Base-by-base conservation (phyloP, 1,140 invertebrate species). In the Calycopis cecrops region DNA sequence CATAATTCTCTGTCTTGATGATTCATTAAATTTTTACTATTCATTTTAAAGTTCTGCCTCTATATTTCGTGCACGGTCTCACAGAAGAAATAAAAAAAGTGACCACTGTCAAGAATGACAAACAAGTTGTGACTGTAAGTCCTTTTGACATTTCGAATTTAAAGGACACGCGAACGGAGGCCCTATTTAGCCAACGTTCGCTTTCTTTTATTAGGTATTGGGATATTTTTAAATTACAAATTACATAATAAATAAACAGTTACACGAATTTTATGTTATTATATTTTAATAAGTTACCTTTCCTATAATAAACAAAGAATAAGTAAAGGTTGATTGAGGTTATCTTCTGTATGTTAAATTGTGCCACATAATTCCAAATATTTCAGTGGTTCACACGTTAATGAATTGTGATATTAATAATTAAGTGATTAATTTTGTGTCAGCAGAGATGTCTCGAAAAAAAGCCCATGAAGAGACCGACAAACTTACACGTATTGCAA, bases 401-500 rank as follows among this genome's bases (percentile, higher is more conserved):
- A 50, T 35, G 6, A 0, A 34, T 50, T 16, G n/a, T 35, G 1
- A 14, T 3, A 10, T 18, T 33, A 12, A 35, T 16, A 10, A 35
- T 14, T 47, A 49, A 52, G 34, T 35, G 42, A 51, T 52, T 49
- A 11, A 47, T 57, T 57, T 67, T 69, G 67, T 34, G 12, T 72
- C 48, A 38, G 35, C 74, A 89, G 86, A 67, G 60, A 95, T 95
- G 94, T 94, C 94, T 60, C 92, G 93, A 59, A 92, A 91, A 88
- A 93, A 91, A 80, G 91, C 91, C 42, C 88, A 90, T 69, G 95
- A 96, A 77, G 95, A 97, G 83, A 94, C 93, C 4, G 96, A 97
- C 84, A 95, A 96, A 79, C 91, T 98, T 68, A 98, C 96, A 50
- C 92, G 98, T 89, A 99, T 99, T 85, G 98, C 99, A 57, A 99